Evolutionary conservation across 1,140 invertebrate species (phyloP).

Genomic region (Physella acuta): DNA sequence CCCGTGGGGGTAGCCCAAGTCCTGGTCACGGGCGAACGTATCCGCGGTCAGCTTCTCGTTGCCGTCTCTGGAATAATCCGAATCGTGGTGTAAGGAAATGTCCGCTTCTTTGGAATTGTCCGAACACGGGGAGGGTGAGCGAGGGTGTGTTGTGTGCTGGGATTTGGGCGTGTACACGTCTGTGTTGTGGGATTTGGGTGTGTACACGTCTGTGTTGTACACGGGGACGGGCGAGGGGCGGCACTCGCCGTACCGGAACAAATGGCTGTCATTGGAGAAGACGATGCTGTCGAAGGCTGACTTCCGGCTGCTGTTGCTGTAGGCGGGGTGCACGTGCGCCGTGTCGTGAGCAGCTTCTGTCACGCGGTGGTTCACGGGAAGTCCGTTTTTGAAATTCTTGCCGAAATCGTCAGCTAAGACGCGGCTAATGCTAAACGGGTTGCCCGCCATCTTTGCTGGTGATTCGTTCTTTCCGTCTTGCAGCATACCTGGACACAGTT

Average conservation of each 20-base stretch:
- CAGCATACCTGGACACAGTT: no score
- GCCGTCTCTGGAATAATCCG: conserved; percentile 5
- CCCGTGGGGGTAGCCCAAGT: neutral
- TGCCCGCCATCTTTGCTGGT: conserved; percentile 1
- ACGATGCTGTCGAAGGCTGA: neutral
- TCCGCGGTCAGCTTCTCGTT: conserved; percentile 1
- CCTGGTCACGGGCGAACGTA: neutral
- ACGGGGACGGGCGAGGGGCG: neutral
- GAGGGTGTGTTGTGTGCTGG: neutral
- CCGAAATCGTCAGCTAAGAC: conserved; percentile 29
- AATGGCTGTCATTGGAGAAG: neutral
- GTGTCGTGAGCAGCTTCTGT: neutral
- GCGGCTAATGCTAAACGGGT: conserved; percentile 29
- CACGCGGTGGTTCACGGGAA: conserved; percentile 1
- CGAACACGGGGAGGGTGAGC: neutral
- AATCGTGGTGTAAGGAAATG: neutral
- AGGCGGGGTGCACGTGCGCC: neutral
- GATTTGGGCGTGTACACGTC: neutral
- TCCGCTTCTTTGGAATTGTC: neutral
- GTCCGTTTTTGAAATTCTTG: conserved; percentile 10
- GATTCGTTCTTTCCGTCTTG: neutral
- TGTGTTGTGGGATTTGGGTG: no score
- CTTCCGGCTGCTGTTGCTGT: neutral
- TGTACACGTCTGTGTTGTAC: neutral
- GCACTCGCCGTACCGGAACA: conserved; percentile 1